Conservation (phyloP, 2,888 invertebrate species). For the Polia nebulosa region DNA sequence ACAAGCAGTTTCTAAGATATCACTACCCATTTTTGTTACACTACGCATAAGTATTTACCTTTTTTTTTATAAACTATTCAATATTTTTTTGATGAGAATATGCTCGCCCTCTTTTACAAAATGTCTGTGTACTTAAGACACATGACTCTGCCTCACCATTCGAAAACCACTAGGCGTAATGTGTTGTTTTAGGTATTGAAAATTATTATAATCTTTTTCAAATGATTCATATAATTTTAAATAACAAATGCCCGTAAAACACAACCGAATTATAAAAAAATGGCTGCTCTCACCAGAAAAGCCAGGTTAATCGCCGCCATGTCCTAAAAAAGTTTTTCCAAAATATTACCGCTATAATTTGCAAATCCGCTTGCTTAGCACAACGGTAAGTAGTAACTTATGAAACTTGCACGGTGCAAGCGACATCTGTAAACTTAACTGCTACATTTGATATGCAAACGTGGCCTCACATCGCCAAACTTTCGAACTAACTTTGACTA, state of each 20-base stretch:
- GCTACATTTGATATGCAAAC: slow-evolving; percentile 74
- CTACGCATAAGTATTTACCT: too few relatives aligned
- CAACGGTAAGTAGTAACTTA: slow-evolving; percentile 48
- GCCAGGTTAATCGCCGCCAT: not conserved
- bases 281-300: not conserved
- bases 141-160: too few relatives aligned
- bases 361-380: slow-evolving; percentile 48
- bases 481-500: slow-evolving; percentile 65
- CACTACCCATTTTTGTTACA: too few relatives aligned
- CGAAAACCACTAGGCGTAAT: too few relatives aligned
- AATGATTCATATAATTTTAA: too few relatives aligned
- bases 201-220: too few relatives aligned
- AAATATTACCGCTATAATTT: slow-evolving; percentile 38
- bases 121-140: too few relatives aligned
- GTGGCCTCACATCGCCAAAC: slow-evolving; percentile 65
- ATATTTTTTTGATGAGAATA: too few relatives aligned
- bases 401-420: slow-evolving; percentile 65
- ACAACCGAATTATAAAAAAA: not conserved
- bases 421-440: slow-evolving; percentile 64
- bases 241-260: not conserved
- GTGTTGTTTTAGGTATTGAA: too few relatives aligned
- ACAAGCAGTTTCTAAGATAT: too few relatives aligned
- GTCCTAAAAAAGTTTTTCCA: slow-evolving; percentile 1
- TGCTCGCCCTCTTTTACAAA: too few relatives aligned
- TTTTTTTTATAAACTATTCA: too few relatives aligned